phyloP scores from a whole-genome alignment of 1,140 invertebrate genomes.

The roundworm (Caenorhabditis elegans) region DNA sequence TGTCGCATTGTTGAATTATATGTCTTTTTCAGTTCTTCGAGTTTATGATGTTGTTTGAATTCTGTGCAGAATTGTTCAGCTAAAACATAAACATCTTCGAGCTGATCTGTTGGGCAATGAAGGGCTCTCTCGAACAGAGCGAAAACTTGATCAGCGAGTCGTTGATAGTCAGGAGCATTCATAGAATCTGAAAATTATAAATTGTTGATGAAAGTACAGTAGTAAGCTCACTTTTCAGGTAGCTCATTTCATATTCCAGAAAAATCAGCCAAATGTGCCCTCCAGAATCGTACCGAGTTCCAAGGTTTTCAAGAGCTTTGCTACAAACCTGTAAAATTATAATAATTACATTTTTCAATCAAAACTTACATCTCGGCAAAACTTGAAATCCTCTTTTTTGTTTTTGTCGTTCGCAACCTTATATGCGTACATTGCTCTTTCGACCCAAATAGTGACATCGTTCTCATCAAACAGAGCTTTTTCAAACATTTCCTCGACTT shows the following conservation, averaged over 20 bases:
- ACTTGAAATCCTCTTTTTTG: background rate
- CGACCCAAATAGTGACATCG: background rate
- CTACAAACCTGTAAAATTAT: background rate
- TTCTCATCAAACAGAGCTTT: background rate
- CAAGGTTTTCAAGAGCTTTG: background rate
- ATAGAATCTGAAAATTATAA: background rate
- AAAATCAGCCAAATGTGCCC: background rate
- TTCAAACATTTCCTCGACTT: slow-evolving; percentile 1
- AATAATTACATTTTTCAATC: too few species aligned
- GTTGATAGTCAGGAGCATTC: background rate
- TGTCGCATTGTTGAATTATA: background rate
- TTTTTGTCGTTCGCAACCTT: background rate
- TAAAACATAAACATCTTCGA: background rate
- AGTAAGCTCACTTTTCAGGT: background rate
- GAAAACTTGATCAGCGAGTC: background rate
- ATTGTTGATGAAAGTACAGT: background rate
- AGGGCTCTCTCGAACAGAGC: background rate
- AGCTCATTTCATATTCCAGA: background rate
- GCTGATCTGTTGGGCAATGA: background rate
- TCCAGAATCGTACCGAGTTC: background rate
- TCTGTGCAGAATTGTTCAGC: background rate
- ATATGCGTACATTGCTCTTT: background rate
- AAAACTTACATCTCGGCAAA: background rate
- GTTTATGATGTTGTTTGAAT: background rate
- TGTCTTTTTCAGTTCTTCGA: background rate